Evolutionary conservation across 2,797 vertebrate genomes (phyloP), one percentile per base, ranked within the genome.

Genomic region (Rhinogobio ventralis): DNA sequence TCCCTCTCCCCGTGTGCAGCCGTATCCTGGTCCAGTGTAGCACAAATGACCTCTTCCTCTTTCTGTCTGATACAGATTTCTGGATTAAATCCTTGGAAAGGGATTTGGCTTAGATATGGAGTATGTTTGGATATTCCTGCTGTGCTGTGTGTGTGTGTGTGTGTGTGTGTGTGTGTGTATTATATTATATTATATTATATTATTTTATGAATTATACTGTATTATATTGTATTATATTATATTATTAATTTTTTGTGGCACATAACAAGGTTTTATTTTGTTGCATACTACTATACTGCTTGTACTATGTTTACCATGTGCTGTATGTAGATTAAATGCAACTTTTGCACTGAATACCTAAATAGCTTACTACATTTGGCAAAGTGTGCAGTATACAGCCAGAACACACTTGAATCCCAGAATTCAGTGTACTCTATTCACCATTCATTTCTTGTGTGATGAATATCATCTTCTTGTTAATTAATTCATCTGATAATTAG

Each of bases 1-100:
- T 89, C 84, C 84, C 83, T 88, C 82, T 86, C 60, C 5, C 28
- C 76, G 84, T 83, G 75, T 67, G 84, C 66, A 36, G 53, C n/a
- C 64, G 7, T 51, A 66, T 86, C 79, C 76, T 86, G 64, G 30
- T 68, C 79, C 25, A 53, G 46, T 36, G 55, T 45, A 51, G 78
- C 86, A 81, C 83, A 49, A 23, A 69, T 53, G 75, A 73, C 81
- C 86, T 86, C 84, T 85, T 83, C 74, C 53, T 15, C 75, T 84
- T 86, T 64, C 67, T 66, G 78, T 83, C 68, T 76, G 17, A 36
- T 33, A 14, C 25, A 0, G 51, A 33, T 60, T 84, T 55, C 66
- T 42, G 72, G 72, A 83, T 83, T 55, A 7, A 67, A 53, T 67
- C 17, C 62, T 83, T 8, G 81, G 17, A 53, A 67, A 14, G 3